A percentile compares a stretch with the other conserved stretches of the same genome.
Evolutionary conservation across 2,797 vertebrate genomes (phyloP).

Genomic region (Anguilla anguilla): DNA sequence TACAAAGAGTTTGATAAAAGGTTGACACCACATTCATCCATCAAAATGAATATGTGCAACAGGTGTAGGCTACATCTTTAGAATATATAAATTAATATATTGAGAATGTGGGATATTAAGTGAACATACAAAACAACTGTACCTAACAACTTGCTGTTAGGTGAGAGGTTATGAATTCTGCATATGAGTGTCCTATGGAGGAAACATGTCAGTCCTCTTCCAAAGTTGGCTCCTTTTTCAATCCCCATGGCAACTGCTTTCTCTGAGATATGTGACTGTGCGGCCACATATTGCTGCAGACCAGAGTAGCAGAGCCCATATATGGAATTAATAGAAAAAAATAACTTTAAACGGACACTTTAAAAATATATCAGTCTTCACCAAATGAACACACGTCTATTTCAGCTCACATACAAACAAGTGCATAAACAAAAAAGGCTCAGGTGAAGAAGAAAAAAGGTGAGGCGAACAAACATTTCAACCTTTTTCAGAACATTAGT

Average conservation of each 20-base stretch:
- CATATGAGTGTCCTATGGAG: neutral
- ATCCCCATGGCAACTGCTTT: neutral
- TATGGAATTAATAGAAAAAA: neutral
- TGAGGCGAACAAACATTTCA: neutral
- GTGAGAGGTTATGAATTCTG: neutral
- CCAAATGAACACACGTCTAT: neutral
- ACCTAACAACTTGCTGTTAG: neutral
- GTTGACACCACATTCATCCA: neutral
- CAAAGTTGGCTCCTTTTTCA: constrained; percentile 16
- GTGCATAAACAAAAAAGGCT: neutral
- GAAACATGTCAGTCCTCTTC: neutral
- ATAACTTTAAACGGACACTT: neutral
- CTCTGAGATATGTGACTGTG: constrained; percentile 1
- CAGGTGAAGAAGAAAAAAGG: neutral
- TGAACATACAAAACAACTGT: neutral
- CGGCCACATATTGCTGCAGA: neutral
- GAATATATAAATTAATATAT: neutral
- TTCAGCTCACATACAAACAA: too few relatives aligned
- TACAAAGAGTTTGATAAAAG: neutral
- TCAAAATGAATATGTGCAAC: neutral
- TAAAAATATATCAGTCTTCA: neutral
- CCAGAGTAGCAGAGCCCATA: neutral
- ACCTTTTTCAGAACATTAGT: neutral
- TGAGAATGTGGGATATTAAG: neutral
- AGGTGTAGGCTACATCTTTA: neutral